Conservation (phyloP, 2,888 invertebrate genomes). For the Endotricha flammealis region DNA sequence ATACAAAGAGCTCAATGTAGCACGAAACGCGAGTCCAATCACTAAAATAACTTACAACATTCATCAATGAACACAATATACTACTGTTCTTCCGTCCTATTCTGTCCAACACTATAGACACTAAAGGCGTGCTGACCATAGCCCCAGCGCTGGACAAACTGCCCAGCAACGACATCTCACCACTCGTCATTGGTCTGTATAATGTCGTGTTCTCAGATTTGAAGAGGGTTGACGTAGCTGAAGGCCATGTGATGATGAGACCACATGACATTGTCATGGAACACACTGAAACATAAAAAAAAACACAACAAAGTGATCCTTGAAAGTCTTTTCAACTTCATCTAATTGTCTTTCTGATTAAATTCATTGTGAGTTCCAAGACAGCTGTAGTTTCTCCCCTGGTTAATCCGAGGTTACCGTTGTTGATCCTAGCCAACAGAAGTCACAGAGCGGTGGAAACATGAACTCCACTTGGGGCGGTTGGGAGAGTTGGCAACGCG, state of each 20-base stretch:
- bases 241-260: slow-evolving; percentile 16
- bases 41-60: slow-evolving; percentile 35
- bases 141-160: slow-evolving; percentile 10
- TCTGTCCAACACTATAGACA: slow-evolving; percentile 1
- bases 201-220: slow-evolving; percentile 33
- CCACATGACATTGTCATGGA: slow-evolving; percentile 12
- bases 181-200: slow-evolving; percentile 31
- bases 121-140: not conserved
- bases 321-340: too few relatives aligned
- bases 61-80: slow-evolving; percentile 29
- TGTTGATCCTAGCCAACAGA: too few relatives aligned
- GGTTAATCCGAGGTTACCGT: too few relatives aligned
- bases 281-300: slow-evolving; percentile 12
- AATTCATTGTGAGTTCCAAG: too few relatives aligned
- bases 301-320: not conserved
- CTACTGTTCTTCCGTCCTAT: slow-evolving; percentile 38
- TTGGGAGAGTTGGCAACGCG: too few relatives aligned
- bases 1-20: too few relatives aligned
- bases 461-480: too few relatives aligned
- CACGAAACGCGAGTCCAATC: too few relatives aligned
- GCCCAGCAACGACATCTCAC: slow-evolving; percentile 36
- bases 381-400: too few relatives aligned
- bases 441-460: too few relatives aligned
- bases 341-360: too few relatives aligned
- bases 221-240: slow-evolving; percentile 14